Evolutionary conservation across 2,113 vertebrate genomes (phyloP).

Genomic region (Saiga tatarica): DNA sequence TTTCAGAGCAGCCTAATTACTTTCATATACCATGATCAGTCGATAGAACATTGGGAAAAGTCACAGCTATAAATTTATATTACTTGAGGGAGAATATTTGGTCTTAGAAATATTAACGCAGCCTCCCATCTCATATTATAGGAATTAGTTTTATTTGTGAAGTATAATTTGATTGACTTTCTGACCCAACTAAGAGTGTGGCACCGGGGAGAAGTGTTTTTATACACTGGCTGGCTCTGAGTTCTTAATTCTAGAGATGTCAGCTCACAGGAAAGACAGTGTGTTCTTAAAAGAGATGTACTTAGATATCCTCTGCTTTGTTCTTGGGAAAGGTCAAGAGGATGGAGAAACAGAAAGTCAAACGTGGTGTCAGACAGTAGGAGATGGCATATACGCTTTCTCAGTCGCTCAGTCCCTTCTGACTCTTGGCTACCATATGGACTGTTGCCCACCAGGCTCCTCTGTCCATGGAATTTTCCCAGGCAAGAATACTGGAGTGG

Average conservation of each 20-base stretch:
- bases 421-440: not conserved
- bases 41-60: conserved; percentile 55
- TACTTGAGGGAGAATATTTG: conserved; percentile 59
- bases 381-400: not conserved
- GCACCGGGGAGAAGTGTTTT: not conserved
- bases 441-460: not conserved
- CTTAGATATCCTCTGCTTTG: not conserved
- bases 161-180: conserved; percentile 56
- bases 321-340: not conserved
- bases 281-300: not conserved
- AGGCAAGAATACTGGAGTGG: not conserved
- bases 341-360: not conserved
- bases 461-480: not conserved
- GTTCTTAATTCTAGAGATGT: conserved; percentile 35
- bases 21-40: conserved; percentile 50
- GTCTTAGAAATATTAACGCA: conserved; percentile 61
- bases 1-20: conserved; percentile 63
- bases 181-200: conserved; percentile 21
- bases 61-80: conserved; percentile 65
- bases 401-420: not conserved
- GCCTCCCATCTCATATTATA: conserved; percentile 36
- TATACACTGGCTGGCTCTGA: not conserved
- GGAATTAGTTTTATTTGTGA: conserved; percentile 59
- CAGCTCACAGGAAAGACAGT: not conserved
- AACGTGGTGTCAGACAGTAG: not conserved